Evolutionary conservation across 2,797 vertebrate species (phyloP), one percentile per base, ranked within the genome.

Genomic region (Salmo trutta): DNA sequence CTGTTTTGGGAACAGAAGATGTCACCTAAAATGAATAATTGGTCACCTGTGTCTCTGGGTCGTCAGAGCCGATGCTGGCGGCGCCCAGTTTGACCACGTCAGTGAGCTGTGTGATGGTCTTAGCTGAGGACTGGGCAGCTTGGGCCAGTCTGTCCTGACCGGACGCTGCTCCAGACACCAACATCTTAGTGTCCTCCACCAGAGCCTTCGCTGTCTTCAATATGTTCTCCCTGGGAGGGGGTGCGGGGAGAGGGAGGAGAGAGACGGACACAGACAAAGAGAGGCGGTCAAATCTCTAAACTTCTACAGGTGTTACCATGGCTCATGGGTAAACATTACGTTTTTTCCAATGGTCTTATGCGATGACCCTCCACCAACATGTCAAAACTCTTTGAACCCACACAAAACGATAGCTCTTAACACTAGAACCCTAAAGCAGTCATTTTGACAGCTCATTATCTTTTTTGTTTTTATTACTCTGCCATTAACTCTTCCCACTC

Each of bases 51-150:
- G 98, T 99, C 92, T 99, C 98, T 0, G 98, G 98, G 87, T 99
- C 97, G 21, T 98, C 94, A 0, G 97, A 96, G 66, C 98, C 98
- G 52, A 99, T 94, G 90, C 98, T 99, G 84, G 98, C 94, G 0
- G 98, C 97, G 64, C 98, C 98, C 80, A 98, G 83, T 84, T 99
- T 99, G 77, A 99, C 98, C 76, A 99, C 98, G 81, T 99, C 98
- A 1, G 98, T 98, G 59, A 99, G 96, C 0, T 98, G 98, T 21
- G 98, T 99, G 80, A 99, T 99, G 89, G 98, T 99, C 87, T 95
- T 97, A 62, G 97, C 98, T 0, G 98, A 99, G 0, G 97, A 98
- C 82, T 97, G 97, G 19, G 98, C 98, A 0, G 98, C 98, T 83
- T 99, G 97, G 69, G 98, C 96, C 86, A 99, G 89, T 79, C 93